Conservation (phyloP, 2,888 invertebrate species). For the Agelastica alni region DNA sequence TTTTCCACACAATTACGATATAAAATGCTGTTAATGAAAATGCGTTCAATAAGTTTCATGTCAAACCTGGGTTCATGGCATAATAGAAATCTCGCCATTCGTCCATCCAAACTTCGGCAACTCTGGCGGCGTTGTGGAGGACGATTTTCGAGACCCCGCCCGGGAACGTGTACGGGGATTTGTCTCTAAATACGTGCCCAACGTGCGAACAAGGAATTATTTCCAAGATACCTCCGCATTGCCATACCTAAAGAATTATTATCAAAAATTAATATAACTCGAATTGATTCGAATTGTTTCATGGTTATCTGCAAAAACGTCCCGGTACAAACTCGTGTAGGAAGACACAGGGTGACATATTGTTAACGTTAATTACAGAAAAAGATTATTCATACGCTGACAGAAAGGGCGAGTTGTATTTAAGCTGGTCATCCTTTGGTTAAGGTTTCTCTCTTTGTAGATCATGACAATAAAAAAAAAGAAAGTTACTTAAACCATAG, state of each 20-base stretch:
- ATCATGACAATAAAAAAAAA: too few species aligned
- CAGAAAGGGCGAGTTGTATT: too few species aligned
- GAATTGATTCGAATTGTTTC: neutral
- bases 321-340: too few species aligned
- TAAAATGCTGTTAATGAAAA: slow-evolving; percentile 15
- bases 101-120: slow-evolving; percentile 99
- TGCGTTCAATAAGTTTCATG: slow-evolving; percentile 11
- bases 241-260: slow-evolving; percentile 76
- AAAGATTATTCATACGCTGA: too few species aligned
- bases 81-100: slow-evolving; percentile 99
- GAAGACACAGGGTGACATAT: slow-evolving; percentile 34
- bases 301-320: slow-evolving; percentile 8
- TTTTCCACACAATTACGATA: too few species aligned
- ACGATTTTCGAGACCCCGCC: slow-evolving; percentile 97
- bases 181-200: slow-evolving; percentile 97
- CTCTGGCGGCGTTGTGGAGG: slow-evolving; percentile 96
- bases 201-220: slow-evolving; percentile 95
- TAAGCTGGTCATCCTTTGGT: too few species aligned
- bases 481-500: too few species aligned
- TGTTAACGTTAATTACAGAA: too few species aligned
- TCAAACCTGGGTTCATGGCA: slow-evolving; percentile 96
- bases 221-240: slow-evolving; percentile 94
- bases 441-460: too few species aligned
- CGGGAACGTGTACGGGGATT: slow-evolving; percentile 98
- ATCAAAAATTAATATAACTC: neutral